Evolutionary conservation across 2,797 vertebrate genomes (phyloP), one percentile per base, ranked within the genome.

Genomic region (Tokudaia muenninki): DNA sequence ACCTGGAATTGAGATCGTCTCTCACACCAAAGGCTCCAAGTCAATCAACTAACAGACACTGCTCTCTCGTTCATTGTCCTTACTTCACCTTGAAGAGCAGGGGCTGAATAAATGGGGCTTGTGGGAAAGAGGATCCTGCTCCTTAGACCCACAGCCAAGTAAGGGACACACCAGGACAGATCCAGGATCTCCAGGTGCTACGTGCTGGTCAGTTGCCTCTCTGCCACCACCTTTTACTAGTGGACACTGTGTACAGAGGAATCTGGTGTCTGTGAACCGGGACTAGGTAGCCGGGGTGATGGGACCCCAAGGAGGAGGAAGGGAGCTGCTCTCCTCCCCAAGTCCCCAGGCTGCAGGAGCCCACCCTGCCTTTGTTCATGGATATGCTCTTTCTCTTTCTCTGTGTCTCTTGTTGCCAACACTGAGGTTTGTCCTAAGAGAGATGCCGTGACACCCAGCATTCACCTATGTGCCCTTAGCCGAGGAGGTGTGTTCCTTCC

Each of bases 61-160:
- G 24, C 41, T 19, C 41, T 41, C 41, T 41, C 57, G 13, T 11
- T 83, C 57, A 50, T 6, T 87, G 91, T 63, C 78, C 91, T 95
- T 94, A 77, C 79, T 94, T 92, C 75, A 96, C 63, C 87, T 96
- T 94, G 92, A 93, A 87, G 47, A n/a, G 59, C 65, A 84, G 61
- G 72, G 26, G 70, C 75, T 95, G 75, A 86, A 84, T 81, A 88
- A 93, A 94, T 74, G 52, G 61, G 37, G 67, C 67, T 10, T 80
- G 63, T 52, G 63, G 44, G 70, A 22, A 29, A 89, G 6, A 80
- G 34, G 21, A 55, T 22, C 72, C 55, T 55, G 29, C 84, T 81
- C 47, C 34, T 75, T 79, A 44, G 92, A 67, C 17, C 74, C 89
- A 37, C 3, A 34, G 55, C 63, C 67, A 44, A 55, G n/a, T 72